A percentile compares a stretch with the other conserved stretches of the same genome.
Evolutionary conservation across 2,888 invertebrate species (phyloP).

Genomic region (Siphlonurus alternatus): DNA sequence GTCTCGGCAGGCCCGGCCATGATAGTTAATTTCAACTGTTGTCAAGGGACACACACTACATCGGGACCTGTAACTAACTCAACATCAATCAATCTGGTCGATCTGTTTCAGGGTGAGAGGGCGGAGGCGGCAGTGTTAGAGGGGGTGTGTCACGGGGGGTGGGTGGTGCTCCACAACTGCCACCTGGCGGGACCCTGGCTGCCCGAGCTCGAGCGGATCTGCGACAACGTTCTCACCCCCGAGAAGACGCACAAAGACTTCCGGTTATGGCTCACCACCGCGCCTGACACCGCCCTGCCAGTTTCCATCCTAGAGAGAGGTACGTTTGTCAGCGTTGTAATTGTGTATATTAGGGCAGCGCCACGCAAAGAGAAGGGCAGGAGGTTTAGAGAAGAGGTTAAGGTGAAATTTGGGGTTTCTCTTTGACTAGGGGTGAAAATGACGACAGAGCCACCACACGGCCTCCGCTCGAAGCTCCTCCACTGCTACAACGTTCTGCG

Average conservation of each 20-base stretch:
- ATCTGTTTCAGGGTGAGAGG: not conserved
- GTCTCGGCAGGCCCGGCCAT: too few species aligned
- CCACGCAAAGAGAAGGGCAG: too few species aligned
- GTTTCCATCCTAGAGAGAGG: conserved; percentile 63
- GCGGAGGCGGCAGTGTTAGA: conserved; percentile 53
- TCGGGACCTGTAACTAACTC: too few species aligned
- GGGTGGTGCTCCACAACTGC: conserved; percentile 93
- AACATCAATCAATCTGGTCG: too few species aligned
- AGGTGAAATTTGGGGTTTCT: too few species aligned
- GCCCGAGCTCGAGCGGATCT: conserved; percentile 76
- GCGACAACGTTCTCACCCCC: conserved; percentile 57
- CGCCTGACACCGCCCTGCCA: conserved; percentile 64
- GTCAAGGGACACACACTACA: too few species aligned
- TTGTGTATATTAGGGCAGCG: not conserved
- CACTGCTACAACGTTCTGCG: conserved; percentile 80
- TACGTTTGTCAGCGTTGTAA: conserved; percentile 17
- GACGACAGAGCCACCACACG: conserved; percentile 92
- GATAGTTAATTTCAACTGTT: too few species aligned
- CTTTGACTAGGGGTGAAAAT: conserved; percentile 61
- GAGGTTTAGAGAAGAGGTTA: too few species aligned
- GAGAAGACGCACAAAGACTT: conserved; percentile 55
- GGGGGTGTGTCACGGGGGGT: conserved; percentile 61
- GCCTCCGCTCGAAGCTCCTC: conserved; percentile 68
- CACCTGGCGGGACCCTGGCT: conserved; percentile 86
- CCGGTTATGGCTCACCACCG: conserved; percentile 82